Base-by-base conservation (phyloP, 2,888 invertebrate genomes). In the Apamea monoglypha region DNA sequence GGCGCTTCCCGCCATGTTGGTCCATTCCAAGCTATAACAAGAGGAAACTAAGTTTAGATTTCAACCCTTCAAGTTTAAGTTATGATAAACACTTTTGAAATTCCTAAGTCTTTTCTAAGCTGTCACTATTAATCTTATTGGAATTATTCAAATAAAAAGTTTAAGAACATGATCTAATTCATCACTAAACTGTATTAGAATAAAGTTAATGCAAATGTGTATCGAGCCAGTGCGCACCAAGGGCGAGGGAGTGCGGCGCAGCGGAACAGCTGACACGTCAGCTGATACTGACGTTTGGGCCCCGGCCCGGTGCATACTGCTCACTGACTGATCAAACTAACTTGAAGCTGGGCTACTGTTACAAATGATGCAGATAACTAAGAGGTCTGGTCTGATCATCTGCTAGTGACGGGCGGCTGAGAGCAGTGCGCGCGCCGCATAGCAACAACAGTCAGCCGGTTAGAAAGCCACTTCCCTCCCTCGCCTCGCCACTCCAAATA, bases 1-100 rank as follows among this genome's bases (percentile, higher is more conserved):
- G 96, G 94, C 87, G 95, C 96, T 84, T 96, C 96, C 88, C 96
- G 94, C 96, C 96, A 96, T 91, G 96, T 94, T 80, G 96, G 96
- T 88, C 95, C 95, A 91, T 92, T 95, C 96, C 96, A 96, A 79
- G 95, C 96, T 96, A 86, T 70, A 93, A 96, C 95, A 95, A 95
- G 78, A 91, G 85, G 94, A 82, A 94, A 82, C 21, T 1, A 88
- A 61, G 21, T 88, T 94, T 89, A 92, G 84, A 87, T 90, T 85
- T 82, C 70, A 83, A 81, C 73, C 69, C 68, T 56, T 68, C 47
- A 83, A 66, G 25, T 53, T 69, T 36, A 59, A 36, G 36, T 76
- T 63, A 29, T 47, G 59, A 53, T 25, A 14, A 82, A 32, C 64
- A 18, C 14, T 47, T 18, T 63, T 75, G 40, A 44, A 72, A 69